Evolutionary conservation across 2,113 vertebrate genomes (phyloP).

Genomic region (Columbina picui): DNA sequence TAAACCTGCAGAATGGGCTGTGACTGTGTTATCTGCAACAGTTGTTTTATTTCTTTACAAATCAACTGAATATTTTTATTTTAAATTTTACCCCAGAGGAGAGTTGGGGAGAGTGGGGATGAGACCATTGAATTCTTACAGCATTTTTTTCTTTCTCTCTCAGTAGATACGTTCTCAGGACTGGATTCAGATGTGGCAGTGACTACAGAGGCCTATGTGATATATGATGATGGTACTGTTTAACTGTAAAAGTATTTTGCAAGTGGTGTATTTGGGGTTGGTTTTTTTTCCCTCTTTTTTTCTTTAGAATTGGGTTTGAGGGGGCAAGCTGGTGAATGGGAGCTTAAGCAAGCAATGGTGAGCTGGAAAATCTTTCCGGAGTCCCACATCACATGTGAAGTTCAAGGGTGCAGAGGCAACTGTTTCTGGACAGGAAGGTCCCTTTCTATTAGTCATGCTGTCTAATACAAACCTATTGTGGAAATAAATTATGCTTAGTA

Average conservation of each 20-base stretch:
- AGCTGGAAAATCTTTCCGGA: not conserved
- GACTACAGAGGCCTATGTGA: conserved; percentile 74
- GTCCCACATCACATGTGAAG: not conserved
- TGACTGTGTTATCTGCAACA: not conserved
- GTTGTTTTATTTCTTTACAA: not conserved
- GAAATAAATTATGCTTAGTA: not conserved
- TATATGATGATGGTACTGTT: conserved; percentile 85
- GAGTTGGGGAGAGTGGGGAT: not conserved
- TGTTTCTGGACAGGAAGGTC: not conserved
- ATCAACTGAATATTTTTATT: not conserved
- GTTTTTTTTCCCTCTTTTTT: not conserved
- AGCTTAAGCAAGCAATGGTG: not conserved
- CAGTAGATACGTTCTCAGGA: conserved; percentile 86
- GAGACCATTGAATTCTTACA: not conserved
- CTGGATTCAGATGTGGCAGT: conserved; percentile 78
- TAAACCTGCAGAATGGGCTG: fast-evolving
- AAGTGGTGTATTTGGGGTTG: not conserved
- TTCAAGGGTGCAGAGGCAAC: not conserved
- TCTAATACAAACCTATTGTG: not conserved
- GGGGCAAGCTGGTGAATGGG: not conserved
- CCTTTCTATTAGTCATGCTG: not conserved
- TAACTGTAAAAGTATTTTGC: conserved; percentile 8
- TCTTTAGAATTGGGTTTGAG: not conserved
- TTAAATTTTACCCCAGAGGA: not conserved
- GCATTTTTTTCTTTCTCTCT: conserved; percentile 54